These are phyloP conservation scores for Zelleria hepariella DNA, from an alignment of 2,888 invertebrate genomes.

Conservation along the genomic window DNA sequence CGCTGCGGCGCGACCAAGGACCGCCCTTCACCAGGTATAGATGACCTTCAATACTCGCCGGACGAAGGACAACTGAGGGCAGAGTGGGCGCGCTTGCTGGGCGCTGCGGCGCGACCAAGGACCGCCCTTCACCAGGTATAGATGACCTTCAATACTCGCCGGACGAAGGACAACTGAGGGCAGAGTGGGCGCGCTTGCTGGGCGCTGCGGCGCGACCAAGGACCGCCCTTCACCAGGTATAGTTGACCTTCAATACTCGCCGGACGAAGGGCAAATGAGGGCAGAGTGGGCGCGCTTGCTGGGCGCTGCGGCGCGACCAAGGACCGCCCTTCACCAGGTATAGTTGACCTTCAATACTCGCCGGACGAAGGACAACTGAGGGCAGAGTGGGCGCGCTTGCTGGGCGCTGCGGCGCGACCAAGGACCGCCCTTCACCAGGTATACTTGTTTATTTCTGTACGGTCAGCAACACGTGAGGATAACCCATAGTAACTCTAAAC, in stretches of 20 bases:
- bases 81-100: conserved; percentile 89
- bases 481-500: too few species aligned
- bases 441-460: too few species aligned
- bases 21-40: conserved; percentile 82
- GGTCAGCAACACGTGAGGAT: too few species aligned
- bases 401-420: conserved; percentile 89
- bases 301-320: conserved; percentile 90
- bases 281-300: conserved; percentile 91
- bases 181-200: conserved; percentile 89
- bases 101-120: conserved; percentile 90
- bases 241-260: conserved; percentile 81
- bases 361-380: conserved; percentile 94
- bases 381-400: conserved; percentile 89
- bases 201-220: conserved; percentile 92
- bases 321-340: conserved; percentile 85
- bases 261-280: conserved; percentile 93
- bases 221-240: conserved; percentile 83
- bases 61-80: conserved; percentile 94
- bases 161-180: conserved; percentile 93
- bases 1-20: conserved; percentile 90
- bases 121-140: conserved; percentile 83
- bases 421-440: neutral
- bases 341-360: conserved; percentile 80
- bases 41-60: conserved; percentile 85
- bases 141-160: conserved; percentile 85